Evolutionary conservation across 2,888 invertebrate species (phyloP).

Genomic region (Oscheius sp.): DNA sequence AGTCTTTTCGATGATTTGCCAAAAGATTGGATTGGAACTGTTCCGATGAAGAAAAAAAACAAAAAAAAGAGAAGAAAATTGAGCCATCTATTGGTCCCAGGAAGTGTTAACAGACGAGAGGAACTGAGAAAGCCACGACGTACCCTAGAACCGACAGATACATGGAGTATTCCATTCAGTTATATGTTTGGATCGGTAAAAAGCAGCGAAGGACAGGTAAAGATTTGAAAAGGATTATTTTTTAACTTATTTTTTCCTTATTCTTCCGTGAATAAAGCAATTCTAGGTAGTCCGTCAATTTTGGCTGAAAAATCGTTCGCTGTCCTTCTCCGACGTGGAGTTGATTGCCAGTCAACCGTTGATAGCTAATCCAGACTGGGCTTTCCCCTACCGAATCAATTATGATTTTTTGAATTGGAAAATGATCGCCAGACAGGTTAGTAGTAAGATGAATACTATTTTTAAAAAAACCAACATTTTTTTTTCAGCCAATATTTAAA

Average conservation of each 20-base stretch:
- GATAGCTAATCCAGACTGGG: slow-evolving; percentile 68
- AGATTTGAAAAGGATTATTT: no score
- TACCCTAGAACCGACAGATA: slow-evolving; percentile 42
- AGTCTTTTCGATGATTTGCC: slow-evolving; percentile 42
- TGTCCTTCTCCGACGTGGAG: slow-evolving; percentile 65
- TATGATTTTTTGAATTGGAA: slow-evolving; percentile 68
- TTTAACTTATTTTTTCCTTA: not conserved
- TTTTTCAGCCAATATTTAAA: no score
- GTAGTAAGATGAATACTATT: no score
- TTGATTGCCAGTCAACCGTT: slow-evolving; percentile 60
- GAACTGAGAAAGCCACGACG: slow-evolving; percentile 46
- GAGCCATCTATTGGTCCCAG: not conserved
- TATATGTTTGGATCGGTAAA: slow-evolving; percentile 65
- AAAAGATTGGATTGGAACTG: slow-evolving; percentile 20
- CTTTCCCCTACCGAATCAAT: slow-evolving; percentile 67
- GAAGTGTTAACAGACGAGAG: slow-evolving; percentile 30
- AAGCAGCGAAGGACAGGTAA: slow-evolving; percentile 62
- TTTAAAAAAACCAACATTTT: not conserved
- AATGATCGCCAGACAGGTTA: slow-evolving; percentile 61
- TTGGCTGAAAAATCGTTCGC: slow-evolving; percentile 65
- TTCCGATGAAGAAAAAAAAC: slow-evolving; percentile 26
- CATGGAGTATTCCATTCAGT: slow-evolving; percentile 67
- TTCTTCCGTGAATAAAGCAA: not conserved
- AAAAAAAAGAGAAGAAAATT: slow-evolving; percentile 33
- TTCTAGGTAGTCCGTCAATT: slow-evolving; percentile 62